A percentile compares a stretch with the other conserved stretches of the same genome.
phyloP scores from a whole-genome alignment of 1,140 invertebrate species.

The Hetaerina americana region DNA sequence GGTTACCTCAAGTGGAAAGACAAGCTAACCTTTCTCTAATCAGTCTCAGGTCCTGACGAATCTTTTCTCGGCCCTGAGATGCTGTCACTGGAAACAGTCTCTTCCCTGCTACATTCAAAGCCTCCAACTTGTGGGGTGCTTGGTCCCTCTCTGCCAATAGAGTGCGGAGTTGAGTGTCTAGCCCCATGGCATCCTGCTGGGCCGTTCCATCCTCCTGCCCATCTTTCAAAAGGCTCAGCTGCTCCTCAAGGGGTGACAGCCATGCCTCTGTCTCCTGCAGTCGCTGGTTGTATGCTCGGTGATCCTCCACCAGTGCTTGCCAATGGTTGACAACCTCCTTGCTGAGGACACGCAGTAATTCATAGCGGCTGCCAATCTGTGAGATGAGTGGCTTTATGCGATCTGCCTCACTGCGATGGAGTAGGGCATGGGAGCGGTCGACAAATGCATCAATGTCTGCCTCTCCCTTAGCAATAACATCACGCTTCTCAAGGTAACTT shows the following conservation, averaged over 20 bases:
- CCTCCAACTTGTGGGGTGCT: conserved; percentile 58
- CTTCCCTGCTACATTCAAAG: conserved; percentile 62
- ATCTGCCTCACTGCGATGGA: conserved; percentile 72
- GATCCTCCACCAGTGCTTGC: conserved; percentile 72
- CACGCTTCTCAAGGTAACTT: conserved; percentile 55
- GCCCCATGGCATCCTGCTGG: conserved; percentile 17
- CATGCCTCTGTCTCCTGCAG: conserved; percentile 60
- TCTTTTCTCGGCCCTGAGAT: conserved; percentile 72
- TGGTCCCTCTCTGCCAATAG: conserved; percentile 73
- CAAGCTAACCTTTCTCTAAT: conserved; percentile 47
- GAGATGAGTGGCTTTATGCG: conserved; percentile 76
- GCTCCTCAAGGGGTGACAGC: conserved; percentile 62
- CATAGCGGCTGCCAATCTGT: conserved; percentile 81
- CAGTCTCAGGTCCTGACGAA: conserved; percentile 65
- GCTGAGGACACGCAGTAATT: conserved; percentile 63
- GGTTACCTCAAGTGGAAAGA: too few relatives aligned
- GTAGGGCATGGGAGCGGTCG: conserved; percentile 74
- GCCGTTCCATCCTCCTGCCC: conserved; percentile 28
- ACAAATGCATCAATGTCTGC: conserved; percentile 75
- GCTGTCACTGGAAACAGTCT: conserved; percentile 82
- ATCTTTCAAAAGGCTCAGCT: conserved; percentile 43
- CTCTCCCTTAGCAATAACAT: conserved; percentile 60
- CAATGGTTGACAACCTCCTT: conserved; percentile 82
- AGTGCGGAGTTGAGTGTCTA: conserved; percentile 45
- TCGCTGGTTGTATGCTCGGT: conserved; percentile 65